phyloP scores from a whole-genome alignment of 2,797 vertebrate genomes.

The Graptemys geographica region DNA sequence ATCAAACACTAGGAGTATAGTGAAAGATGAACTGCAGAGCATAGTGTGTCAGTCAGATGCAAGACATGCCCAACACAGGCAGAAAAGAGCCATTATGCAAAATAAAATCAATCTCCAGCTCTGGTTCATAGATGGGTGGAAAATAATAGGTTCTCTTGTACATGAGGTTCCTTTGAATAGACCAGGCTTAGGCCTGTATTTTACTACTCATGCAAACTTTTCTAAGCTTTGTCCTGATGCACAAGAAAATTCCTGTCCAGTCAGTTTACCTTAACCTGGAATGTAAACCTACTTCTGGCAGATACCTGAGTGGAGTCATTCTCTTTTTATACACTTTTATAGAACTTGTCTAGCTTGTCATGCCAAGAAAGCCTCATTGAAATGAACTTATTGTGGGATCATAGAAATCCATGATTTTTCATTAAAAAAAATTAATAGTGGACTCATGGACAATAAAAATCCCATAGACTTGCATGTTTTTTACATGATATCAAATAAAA shows the following conservation, averaged over 20 bases:
- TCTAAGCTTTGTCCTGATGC: background rate
- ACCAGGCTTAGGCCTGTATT: background rate
- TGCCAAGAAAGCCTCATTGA: slow-evolving; percentile 4
- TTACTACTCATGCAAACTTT: background rate
- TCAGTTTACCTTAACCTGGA: slow-evolving; percentile 1
- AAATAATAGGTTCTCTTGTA: background rate
- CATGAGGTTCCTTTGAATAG: background rate
- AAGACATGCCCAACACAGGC: background rate
- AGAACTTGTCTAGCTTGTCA: background rate
- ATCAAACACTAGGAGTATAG: background rate
- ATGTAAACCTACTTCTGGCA: slow-evolving; percentile 5
- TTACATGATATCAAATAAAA: slow-evolving; percentile 7
- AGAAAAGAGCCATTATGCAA: background rate
- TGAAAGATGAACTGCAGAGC: background rate
- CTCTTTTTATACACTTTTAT: background rate
- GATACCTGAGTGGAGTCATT: background rate
- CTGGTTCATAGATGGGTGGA: background rate
- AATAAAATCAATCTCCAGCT: accelerated
- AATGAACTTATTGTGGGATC: background rate
- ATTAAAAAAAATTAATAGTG: background rate
- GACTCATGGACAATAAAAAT: background rate
- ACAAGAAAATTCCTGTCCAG: background rate
- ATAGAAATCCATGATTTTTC: background rate
- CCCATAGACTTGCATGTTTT: slow-evolving; percentile 21
- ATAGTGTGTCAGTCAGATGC: background rate